Conservation (phyloP, 2,888 invertebrate species). For the Meganola albula region DNA sequence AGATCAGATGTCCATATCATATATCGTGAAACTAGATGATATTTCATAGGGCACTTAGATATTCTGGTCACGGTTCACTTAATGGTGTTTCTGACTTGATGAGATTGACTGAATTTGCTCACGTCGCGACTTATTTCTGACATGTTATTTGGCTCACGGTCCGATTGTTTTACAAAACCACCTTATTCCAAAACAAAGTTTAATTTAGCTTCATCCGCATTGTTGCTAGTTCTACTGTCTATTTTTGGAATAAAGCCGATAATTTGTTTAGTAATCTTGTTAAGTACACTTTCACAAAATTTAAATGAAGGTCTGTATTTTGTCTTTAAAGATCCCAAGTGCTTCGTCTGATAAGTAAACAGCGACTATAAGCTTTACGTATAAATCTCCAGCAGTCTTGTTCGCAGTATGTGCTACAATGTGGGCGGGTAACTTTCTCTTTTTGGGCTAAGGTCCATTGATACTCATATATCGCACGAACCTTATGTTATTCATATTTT, state of each 20-base stretch:
- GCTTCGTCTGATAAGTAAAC: slow-evolving; percentile 20
- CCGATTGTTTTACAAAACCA: too few relatives aligned
- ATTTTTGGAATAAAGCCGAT: too few relatives aligned
- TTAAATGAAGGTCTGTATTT: too few relatives aligned
- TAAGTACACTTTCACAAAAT: too few relatives aligned
- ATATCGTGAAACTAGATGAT: slow-evolving; percentile 63
- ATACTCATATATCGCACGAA: slow-evolving; percentile 14
- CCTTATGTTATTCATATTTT: slow-evolving; percentile 3
- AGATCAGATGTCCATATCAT: slow-evolving; percentile 61
- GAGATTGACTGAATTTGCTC: too few relatives aligned
- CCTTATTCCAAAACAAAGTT: too few relatives aligned
- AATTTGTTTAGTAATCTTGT: too few relatives aligned
- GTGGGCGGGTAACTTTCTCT: slow-evolving; percentile 71
- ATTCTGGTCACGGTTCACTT: slow-evolving; percentile 60
- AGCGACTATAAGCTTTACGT: slow-evolving; percentile 23
- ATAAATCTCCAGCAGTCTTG: slow-evolving; percentile 30
- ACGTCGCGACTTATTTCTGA: too few relatives aligned
- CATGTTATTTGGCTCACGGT: too few relatives aligned
- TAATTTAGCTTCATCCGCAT: too few relatives aligned
- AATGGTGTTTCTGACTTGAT: slow-evolving; percentile 36
- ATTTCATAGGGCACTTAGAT: slow-evolving; percentile 70
- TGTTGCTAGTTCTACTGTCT: too few relatives aligned
- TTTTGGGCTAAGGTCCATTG: slow-evolving; percentile 31
- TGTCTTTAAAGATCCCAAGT: slow-evolving; percentile 17
- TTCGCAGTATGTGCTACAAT: slow-evolving; percentile 31